Evolutionary conservation across 1,140 invertebrate species (phyloP).

Genomic region (Drosophila baimaii): DNA sequence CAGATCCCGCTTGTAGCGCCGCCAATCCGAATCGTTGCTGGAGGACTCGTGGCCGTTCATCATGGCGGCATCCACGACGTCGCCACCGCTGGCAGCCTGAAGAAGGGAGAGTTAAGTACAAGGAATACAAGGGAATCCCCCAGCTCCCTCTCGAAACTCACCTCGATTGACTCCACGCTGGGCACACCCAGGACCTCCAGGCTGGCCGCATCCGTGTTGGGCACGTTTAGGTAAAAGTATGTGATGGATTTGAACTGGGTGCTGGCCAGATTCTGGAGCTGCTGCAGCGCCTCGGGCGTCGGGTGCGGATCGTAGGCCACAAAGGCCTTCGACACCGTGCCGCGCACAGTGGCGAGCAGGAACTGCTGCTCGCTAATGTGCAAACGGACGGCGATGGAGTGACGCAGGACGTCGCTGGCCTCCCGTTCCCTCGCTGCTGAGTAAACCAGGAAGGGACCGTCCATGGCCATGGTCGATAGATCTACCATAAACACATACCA

Average conservation of each 20-base stretch:
- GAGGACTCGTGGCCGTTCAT: conserved; percentile 65
- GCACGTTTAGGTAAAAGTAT: conserved; percentile 87
- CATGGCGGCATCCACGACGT: conserved; percentile 80
- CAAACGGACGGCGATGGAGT: conserved; percentile 84
- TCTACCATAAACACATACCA: conserved; percentile 89
- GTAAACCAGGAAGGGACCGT: conserved; percentile 87
- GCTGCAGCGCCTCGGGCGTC: conserved; percentile 60
- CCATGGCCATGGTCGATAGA: conserved; percentile 87
- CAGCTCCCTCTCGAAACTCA: conserved; percentile 6
- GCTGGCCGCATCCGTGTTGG: conserved; percentile 86
- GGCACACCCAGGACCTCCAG: conserved; percentile 86
- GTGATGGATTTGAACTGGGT: conserved; percentile 85
- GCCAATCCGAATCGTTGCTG: conserved; percentile 64
- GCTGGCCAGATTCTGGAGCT: conserved; percentile 68
- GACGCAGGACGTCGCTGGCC: conserved; percentile 87
- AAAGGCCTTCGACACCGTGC: conserved; percentile 71
- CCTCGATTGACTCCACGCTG: conserved; percentile 76
- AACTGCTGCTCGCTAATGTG: conserved; percentile 72
- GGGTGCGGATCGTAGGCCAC: conserved; percentile 71
- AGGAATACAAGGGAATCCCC: not conserved
- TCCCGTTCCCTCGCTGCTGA: conserved; percentile 85
- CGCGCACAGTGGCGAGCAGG: conserved; percentile 78
- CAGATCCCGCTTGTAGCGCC: conserved; percentile 62
- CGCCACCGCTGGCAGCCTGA: conserved; percentile 48
- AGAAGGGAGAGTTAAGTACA: not conserved